Evolutionary conservation across 2,113 vertebrate genomes (phyloP).

Genomic region (Alosa alosa): DNA sequence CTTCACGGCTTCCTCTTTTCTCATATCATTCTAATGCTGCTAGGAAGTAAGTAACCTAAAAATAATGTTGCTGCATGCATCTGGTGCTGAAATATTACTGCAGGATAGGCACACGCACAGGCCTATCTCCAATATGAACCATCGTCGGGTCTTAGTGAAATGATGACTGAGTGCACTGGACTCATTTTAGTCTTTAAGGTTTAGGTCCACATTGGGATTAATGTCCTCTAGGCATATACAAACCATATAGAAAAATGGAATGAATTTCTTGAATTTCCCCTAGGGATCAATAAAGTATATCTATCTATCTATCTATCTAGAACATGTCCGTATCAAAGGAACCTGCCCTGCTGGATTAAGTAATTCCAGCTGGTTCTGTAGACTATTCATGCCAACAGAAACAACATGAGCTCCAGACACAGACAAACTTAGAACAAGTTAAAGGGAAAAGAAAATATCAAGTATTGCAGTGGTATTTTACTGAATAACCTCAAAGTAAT

Average conservation of each 20-base stretch:
- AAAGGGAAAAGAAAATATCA: constrained; percentile 11
- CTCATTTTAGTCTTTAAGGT: background rate
- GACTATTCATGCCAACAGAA: background rate
- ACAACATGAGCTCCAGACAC: background rate
- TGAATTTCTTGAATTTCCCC: too few species aligned
- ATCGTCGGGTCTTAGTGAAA: background rate
- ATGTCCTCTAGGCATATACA: background rate
- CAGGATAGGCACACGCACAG: background rate
- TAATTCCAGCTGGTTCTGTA: background rate
- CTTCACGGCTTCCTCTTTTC: background rate
- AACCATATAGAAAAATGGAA: background rate
- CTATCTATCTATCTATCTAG: too few species aligned
- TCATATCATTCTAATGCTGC: background rate
- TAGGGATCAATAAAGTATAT: too few species aligned
- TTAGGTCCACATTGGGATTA: background rate
- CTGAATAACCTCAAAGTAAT: background rate
- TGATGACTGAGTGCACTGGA: background rate
- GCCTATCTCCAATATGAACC: background rate
- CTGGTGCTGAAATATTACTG: background rate
- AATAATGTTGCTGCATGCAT: background rate
- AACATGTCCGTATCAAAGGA: background rate
- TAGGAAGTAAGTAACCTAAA: background rate
- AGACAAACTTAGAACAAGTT: constrained; percentile 17
- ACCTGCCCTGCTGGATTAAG: background rate
- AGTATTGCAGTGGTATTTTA: constrained; percentile 8